Evolutionary conservation across 2,797 vertebrate species (phyloP), one percentile per base, ranked within the genome.

Genomic region (Morelia viridis): DNA sequence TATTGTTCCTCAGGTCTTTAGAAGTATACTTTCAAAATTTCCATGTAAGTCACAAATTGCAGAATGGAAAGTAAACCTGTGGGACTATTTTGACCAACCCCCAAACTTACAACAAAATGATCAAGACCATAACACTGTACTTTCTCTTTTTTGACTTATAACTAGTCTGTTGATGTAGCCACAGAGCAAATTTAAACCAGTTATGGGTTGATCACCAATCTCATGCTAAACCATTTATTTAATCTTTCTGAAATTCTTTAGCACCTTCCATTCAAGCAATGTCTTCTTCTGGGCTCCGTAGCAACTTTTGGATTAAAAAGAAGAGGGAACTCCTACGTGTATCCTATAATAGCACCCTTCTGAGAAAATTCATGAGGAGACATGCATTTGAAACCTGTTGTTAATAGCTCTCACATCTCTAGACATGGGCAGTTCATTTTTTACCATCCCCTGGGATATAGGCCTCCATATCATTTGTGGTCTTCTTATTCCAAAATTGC

Each of bases 401-500:
- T 28, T 87, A 87, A 65, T 87, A 76, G 85, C 6, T 90, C 31
- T 50, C 22, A 57, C 22, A 56, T 17, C 46, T 41, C 50, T 83
- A 64, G 31, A 80, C 9, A 57, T n/a, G 65, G 85, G 22, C 60
- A 50, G 92, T 83, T 91, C 94, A 94, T 96, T 96, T 96, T 96
- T 96, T 95, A 88, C 85, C 90, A 87, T 88, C 46, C 89, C 76
- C 89, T 87, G 87, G 89, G 61, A 93, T 15, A 86, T 60, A 95
- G 58, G 62, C 92, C 85, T 85, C 91, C 10, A 89, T 92, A 94
- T 93, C 93, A 90, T 94, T 93, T 46, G 35, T 93, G 83, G 93
- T 92, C 94, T 95, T 94, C 95, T 96, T 96, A 95, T 95, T 96
- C 96, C 95, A 95, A 96, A 94, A 94, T 95, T 95, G 92, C 93